Base-by-base conservation (phyloP, 2,888 invertebrate genomes). In the Eremobia ochroleuca region DNA sequence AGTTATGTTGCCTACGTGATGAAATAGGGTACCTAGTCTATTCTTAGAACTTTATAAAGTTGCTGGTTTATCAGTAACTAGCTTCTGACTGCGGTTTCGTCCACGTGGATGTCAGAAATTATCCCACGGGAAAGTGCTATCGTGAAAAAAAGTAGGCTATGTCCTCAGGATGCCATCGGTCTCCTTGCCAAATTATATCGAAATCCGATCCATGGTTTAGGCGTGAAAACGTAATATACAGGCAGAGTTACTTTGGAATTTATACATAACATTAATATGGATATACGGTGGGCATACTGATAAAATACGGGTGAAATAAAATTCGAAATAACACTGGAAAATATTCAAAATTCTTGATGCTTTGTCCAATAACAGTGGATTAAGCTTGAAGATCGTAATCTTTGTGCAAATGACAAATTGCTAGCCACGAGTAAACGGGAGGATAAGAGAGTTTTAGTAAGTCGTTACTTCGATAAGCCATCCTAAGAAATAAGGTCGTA, bases 381-480 rank as follows among this genome's bases (percentile, higher is more conserved):
- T 49, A 15, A 25, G n/a, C n/a, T 61, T 49, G 21, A 61, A 61
- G 25, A 68, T 40, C 61, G 52, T 25, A 18, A 76, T 58, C 28
- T 28, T 43, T 69, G n/a, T 72, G 72, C 31, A 76, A 81, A 31
- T 69, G 59, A 70, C 61, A 68, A 43, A 79, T 55, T 79, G 34
- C 46, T 46, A 55, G 34, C 18, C 55, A 28, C 28, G 11, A 34
- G 31, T 40, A 55, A 59, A 34, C 13, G 37, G 59, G 49, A 59
- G 28, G 59, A 64, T 71, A 64, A 55, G 15, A 43, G 13, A 37
- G 31, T 40, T 78, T 69, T 15, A 71, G 52, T 52, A 13, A 71
- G 37, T 67, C 62, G 52, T 69, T 61, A 72, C 4, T 40, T 66
- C 18, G 31, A 64, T 52, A 71, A 71, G 21, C 5, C 49, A 37